Percentiles rank a stretch among this genome's conserved stretches.
These are phyloP conservation scores for Plutella xylostella DNA, from an alignment of 2,888 invertebrate species.

Conservation along the genomic window DNA sequence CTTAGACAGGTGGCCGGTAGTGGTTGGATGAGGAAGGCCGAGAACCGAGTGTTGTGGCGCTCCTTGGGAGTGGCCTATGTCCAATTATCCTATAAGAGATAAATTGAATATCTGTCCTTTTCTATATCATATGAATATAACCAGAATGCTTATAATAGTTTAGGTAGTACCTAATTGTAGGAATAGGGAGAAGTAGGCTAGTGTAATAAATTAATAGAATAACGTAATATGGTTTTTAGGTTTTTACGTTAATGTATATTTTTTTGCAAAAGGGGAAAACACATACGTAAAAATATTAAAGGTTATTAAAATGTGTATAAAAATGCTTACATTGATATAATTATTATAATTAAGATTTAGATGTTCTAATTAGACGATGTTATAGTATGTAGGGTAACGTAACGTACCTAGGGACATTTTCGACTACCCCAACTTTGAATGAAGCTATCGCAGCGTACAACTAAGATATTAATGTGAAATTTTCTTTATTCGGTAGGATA, in stretches of 20 bases:
- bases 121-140: background rate
- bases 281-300: constrained; percentile 57
- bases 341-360: background rate
- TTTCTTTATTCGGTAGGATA: background rate
- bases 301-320: constrained; percentile 27
- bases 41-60: too few species aligned
- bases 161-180: background rate
- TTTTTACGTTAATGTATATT: background rate
- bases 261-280: constrained; percentile 55
- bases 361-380: background rate
- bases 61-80: too few species aligned
- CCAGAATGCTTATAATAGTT: background rate
- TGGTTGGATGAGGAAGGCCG: too few species aligned
- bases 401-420: too few species aligned
- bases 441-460: too few species aligned
- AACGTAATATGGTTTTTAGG: background rate
- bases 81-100: background rate
- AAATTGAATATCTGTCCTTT: background rate
- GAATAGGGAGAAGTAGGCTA: background rate
- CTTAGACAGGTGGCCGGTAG: too few species aligned
- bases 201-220: background rate
- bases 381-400: too few species aligned
- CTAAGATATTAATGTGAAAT: background rate
- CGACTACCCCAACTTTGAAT: too few species aligned
- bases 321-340: constrained; percentile 7